These are phyloP conservation scores for Hippopotamyrus pictus DNA, from an alignment of 2,797 vertebrate species.

Conservation along the genomic window DNA sequence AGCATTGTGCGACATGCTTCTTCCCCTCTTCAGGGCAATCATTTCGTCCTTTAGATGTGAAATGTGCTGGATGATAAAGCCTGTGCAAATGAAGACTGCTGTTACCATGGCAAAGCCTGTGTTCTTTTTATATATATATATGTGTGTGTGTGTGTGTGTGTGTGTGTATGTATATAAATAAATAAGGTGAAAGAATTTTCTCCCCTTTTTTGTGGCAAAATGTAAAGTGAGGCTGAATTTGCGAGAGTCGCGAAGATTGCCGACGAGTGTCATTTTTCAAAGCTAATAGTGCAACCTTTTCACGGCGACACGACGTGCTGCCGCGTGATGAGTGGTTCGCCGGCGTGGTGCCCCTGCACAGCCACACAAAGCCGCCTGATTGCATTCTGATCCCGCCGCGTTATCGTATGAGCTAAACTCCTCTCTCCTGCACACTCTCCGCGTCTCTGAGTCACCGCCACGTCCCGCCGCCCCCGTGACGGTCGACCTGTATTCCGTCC, in stretches of 20 bases:
- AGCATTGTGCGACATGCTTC: constrained; percentile 60
- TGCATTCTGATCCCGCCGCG: neutral
- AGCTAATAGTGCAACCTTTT: neutral
- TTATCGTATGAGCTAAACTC: neutral
- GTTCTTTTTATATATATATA: constrained; percentile 24
- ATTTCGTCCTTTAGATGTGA: constrained; percentile 50
- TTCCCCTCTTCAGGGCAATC: constrained; percentile 56
- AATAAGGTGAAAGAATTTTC: neutral
- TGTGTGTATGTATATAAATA: neutral
- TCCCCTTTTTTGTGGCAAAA: neutral
- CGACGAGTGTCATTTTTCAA: neutral
- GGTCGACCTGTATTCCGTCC: neutral
- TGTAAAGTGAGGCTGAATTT: neutral
- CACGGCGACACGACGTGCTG: neutral
- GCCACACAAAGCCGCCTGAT: neutral
- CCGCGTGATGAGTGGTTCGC: neutral
- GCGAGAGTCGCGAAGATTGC: neutral
- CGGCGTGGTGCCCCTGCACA: neutral
- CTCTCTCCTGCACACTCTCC: neutral
- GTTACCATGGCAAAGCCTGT: constrained; percentile 16
- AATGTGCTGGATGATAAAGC: constrained; percentile 42
- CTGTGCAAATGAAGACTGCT: constrained; percentile 16
- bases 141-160: neutral
- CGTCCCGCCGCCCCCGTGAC: neutral
- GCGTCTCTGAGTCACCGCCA: neutral